Evolutionary conservation across 2,797 vertebrate genomes (phyloP).

Genomic region (Oreortyx pictus): DNA sequence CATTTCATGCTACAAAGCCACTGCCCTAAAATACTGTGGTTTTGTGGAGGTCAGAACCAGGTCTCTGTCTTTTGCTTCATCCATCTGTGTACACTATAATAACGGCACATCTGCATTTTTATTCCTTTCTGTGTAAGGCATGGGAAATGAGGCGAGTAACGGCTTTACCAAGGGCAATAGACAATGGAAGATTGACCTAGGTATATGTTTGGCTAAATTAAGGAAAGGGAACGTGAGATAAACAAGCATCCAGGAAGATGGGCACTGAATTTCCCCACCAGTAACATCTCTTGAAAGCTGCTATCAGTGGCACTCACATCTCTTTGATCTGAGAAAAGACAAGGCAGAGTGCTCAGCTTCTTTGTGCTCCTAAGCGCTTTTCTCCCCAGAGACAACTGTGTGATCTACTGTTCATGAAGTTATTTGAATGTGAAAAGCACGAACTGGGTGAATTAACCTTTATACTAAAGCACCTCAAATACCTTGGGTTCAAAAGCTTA

Average conservation of each 20-base stretch:
- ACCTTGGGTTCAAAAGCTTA: constrained; percentile 3
- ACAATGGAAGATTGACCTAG: background rate
- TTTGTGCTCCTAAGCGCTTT: constrained; percentile 28
- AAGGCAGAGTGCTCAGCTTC: constrained; percentile 2
- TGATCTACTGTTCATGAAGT: constrained; percentile 15
- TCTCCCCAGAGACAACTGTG: background rate
- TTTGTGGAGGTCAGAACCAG: background rate
- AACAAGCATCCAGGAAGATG: background rate
- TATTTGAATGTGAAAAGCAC: constrained; percentile 40
- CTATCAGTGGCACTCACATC: constrained; percentile 7
- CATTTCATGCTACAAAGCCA: background rate
- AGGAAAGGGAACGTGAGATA: background rate
- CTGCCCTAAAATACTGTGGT: background rate
- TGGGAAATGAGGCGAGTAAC: background rate
- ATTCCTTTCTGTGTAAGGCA: background rate
- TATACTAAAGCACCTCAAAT: background rate
- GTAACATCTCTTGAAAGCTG: constrained; percentile 27
- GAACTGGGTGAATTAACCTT: constrained; percentile 21
- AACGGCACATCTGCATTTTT: background rate
- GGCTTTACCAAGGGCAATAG: constrained; percentile 9
- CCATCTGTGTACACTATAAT: background rate
- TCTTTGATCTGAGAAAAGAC: constrained; percentile 47
- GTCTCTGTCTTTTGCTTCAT: background rate
- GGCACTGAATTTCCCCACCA: constrained; percentile 36
- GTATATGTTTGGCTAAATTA: constrained; percentile 33